Conservation (phyloP, 2,888 invertebrate species). For the Phyllotreta cruciferae region DNA sequence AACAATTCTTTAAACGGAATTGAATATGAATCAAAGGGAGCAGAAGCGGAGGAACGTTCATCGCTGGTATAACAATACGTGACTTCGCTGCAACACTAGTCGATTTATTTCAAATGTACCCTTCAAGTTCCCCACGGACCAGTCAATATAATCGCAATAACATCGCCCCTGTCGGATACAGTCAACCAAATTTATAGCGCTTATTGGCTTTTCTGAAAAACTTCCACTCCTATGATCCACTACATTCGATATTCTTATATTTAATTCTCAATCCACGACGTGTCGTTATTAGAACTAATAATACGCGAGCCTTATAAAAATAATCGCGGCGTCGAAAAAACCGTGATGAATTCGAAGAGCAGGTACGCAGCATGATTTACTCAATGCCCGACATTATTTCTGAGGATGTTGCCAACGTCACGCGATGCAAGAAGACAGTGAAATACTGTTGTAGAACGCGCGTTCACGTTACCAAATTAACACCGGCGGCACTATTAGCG, state of each 20-base stretch:
- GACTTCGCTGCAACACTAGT: conserved; percentile 56
- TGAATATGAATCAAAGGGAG: conserved; percentile 57
- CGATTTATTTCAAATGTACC: conserved; percentile 61
- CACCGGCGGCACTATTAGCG: conserved; percentile 36
- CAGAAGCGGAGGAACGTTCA: conserved; percentile 58
- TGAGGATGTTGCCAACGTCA: conserved; percentile 35
- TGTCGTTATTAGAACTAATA: background rate
- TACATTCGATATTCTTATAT: too few relatives aligned
- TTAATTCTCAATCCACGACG: background rate
- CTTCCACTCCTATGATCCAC: background rate
- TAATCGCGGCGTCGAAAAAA: conserved; percentile 19
- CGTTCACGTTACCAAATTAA: conserved; percentile 41
- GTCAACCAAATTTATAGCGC: conserved; percentile 49
- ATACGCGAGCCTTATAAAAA: conserved; percentile 15
- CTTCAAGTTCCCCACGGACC: conserved; percentile 58
- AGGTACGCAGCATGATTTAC: conserved; percentile 25
- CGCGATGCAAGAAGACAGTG: conserved; percentile 42
- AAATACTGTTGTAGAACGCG: conserved; percentile 34
- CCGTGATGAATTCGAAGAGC: conserved; percentile 18
- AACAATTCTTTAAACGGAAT: conserved; percentile 52
- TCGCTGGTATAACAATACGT: conserved; percentile 59
- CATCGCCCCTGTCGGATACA: conserved; percentile 56
- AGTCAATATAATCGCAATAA: conserved; percentile 64
- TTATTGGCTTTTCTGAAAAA: background rate
- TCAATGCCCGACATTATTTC: conserved; percentile 34